phyloP scores from a whole-genome alignment of 2,113 vertebrate genomes.

The Axis porcinus region DNA sequence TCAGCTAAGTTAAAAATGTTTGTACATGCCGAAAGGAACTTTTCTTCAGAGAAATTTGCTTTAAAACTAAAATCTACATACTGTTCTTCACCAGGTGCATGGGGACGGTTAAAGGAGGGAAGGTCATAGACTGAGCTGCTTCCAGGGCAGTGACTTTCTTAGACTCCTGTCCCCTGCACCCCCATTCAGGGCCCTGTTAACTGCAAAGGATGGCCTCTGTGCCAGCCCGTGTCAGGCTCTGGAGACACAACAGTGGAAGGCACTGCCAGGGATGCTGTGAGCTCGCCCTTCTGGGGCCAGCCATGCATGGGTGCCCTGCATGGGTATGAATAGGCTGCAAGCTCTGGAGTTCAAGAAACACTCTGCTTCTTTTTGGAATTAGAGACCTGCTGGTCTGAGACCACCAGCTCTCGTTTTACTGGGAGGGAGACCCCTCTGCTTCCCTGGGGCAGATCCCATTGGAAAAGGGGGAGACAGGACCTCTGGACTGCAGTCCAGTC shows the following conservation, averaged over 20 bases:
- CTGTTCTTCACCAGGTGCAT: background rate
- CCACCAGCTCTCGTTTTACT: background rate
- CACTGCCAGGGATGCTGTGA: background rate
- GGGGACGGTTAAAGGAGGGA: background rate
- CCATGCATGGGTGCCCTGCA: background rate
- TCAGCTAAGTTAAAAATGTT: background rate
- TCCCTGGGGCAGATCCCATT: background rate
- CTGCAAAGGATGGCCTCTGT: background rate
- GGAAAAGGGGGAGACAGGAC: background rate
- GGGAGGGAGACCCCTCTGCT: background rate
- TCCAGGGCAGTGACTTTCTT: background rate
- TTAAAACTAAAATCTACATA: background rate
- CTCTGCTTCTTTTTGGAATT: background rate
- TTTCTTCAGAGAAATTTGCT: background rate
- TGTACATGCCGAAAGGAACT: background rate
- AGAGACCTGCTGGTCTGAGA: background rate
- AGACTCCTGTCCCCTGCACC: background rate
- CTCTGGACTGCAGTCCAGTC: background rate
- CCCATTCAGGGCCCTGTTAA: background rate
- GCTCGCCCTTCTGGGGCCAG: background rate
- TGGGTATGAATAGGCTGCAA: background rate
- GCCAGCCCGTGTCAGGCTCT: background rate
- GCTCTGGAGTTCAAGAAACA: background rate
- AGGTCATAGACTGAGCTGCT: background rate
- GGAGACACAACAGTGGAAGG: background rate